Percentiles rank a stretch among this genome's conserved stretches.
phyloP scores from a whole-genome alignment of 1,140 invertebrate genomes.

The Chrysomallon squamiferum region DNA sequence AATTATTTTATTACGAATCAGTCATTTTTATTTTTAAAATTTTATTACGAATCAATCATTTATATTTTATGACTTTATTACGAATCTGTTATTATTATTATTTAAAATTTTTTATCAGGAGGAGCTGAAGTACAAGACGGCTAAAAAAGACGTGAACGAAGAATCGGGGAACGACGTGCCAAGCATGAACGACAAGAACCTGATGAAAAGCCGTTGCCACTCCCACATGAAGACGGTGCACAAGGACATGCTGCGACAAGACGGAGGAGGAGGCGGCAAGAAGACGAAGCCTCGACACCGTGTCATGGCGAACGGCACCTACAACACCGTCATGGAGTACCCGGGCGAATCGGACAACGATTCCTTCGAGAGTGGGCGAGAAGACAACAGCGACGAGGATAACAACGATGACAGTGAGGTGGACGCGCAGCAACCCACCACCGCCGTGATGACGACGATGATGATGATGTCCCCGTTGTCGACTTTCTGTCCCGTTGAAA shows the following conservation, averaged over 20 bases:
- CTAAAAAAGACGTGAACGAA: constrained; percentile 6
- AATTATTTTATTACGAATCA: no score
- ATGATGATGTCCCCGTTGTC: no score
- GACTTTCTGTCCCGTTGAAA: no score
- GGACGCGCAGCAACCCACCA: no score
- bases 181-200: constrained; percentile 32
- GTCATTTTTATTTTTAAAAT: no score
- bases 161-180: constrained; percentile 20
- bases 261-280: constrained; percentile 6
- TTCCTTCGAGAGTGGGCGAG: constrained; percentile 19
- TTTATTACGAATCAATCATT: no score
- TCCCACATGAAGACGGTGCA: constrained; percentile 34
- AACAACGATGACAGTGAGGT: no score
- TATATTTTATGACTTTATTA: no score
- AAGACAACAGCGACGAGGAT: not conserved
- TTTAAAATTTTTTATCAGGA: no score
- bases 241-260: constrained; percentile 29
- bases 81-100: no score
- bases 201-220: constrained; percentile 31
- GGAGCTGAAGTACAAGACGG: constrained; percentile 23
- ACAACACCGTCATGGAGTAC: constrained; percentile 31
- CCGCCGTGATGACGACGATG: no score
- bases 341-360: constrained; percentile 27
- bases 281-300: constrained; percentile 17
- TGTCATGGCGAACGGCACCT: constrained; percentile 25